phyloP scores from a whole-genome alignment of 2,888 invertebrate genomes.

The Drosophila affinis region DNA sequence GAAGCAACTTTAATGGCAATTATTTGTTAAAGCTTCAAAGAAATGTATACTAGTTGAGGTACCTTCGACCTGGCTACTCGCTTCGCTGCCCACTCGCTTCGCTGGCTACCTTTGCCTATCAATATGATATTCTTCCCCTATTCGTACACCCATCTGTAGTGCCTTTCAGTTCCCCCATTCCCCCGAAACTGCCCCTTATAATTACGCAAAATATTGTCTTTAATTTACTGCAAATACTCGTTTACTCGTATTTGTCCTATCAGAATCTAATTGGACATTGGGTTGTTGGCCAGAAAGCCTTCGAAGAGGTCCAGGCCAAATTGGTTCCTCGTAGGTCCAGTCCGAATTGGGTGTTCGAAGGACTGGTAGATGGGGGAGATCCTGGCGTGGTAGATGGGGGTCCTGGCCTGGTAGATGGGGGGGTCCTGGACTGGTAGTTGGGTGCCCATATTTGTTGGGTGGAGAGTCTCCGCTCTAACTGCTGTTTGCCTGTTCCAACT shows the following conservation, averaged over 20 bases:
- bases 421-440: too few species aligned
- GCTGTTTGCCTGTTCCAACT: conserved; percentile 37
- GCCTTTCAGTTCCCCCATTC: not conserved
- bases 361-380: conserved; percentile 3
- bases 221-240: conserved; percentile 9
- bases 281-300: conserved; percentile 13
- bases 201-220: conserved; percentile 1
- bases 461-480: not conserved
- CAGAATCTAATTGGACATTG: conserved; percentile 31
- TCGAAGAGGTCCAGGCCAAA: too few species aligned
- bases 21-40: not conserved
- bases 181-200: not conserved
- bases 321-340: too few species aligned
- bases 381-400: not conserved
- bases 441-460: conserved; percentile 3
- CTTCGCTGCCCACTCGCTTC: too few species aligned
- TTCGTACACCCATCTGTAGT: not conserved
- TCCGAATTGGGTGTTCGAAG: not conserved
- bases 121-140: not conserved
- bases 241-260: not conserved
- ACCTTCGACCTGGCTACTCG: too few species aligned
- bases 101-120: not conserved
- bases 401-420: not conserved
- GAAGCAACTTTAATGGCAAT: not conserved
- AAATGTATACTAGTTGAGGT: too few species aligned